Conservation (phyloP, 2,113 vertebrate species). For the Globicephala melas region DNA sequence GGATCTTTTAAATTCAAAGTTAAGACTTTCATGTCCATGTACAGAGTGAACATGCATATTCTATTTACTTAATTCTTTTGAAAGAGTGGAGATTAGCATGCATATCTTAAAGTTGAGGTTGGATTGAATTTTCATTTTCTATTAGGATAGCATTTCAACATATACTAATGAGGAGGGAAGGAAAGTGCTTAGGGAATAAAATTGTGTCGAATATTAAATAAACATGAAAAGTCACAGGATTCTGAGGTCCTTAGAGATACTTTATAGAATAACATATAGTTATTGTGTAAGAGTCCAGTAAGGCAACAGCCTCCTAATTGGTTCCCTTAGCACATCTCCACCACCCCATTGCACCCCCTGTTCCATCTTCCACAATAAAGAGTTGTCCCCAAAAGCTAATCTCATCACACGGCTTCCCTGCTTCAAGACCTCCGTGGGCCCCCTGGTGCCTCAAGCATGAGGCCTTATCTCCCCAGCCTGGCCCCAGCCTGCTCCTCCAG, state of each 20-base stretch:
- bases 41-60: background rate
- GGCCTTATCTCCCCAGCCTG: background rate
- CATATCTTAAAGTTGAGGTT: background rate
- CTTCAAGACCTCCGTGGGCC: background rate
- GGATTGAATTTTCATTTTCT: conserved; percentile 1
- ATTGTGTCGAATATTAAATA: background rate
- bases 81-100: background rate
- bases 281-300: background rate
- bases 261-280: background rate
- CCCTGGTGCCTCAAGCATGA: background rate
- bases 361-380: background rate
- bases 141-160: background rate
- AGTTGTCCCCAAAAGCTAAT: background rate
- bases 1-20: background rate
- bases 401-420: background rate
- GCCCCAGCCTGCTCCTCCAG: background rate
- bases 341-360: background rate
- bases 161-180: background rate
- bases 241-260: background rate
- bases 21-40: background rate
- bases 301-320: background rate
- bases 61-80: background rate
- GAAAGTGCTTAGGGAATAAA: background rate
- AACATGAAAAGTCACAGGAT: background rate
- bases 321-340: background rate